Base-by-base conservation (phyloP, 2,797 vertebrate genomes). In the Acrossocheilus wenchowensis region DNA sequence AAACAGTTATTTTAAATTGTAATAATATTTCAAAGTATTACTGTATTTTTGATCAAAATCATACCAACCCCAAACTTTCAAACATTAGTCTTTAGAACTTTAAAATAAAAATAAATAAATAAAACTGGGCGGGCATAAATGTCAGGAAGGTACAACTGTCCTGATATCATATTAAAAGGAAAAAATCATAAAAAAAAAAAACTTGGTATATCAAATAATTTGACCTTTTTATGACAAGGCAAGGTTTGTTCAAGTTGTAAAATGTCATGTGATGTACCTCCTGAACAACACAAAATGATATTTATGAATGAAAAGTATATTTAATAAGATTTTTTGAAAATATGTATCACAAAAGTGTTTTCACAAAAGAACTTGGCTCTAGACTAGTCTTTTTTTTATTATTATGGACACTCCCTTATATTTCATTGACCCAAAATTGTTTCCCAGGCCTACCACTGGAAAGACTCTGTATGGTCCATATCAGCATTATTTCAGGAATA, bases 381-480 rank as follows among this genome's bases (percentile, higher is more conserved):
- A n/a, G 21, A 17, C 15, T 41, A 19, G 2, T 30, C 2, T 30
- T 36, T 60, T 78, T 54, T 45, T 11, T 14, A 26, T n/a, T 78
- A n/a, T 57, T 7, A 39, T 57, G 75, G 34, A 15, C 21, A 57
- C 34, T 60, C 36, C 14, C 12, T n/a, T 60, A 54, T n/a, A 15
- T 78, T 75, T 75, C 73, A 78, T 60, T 60, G 52, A 78, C 52
- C 52, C 21, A 3, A 64, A 64, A 79, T 45, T 12, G 2, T 15
- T 54, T 82, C 66, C 48, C 81, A 57, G 68, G n/a, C 68, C 50
- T 72, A 14, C 34, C 48, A 12, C 8, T 72, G 50, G 36, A 30
- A 72, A 82, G 52, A 57, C 68, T 54, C 26, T 36, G 30, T 50
- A 81, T 39, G 81, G 23, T 82, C 81, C 23, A 57, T 57, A 57